A percentile compares a stretch with the other conserved stretches of the same genome.
These are phyloP conservation scores for Helarctos malayanus DNA, from an alignment of 2,797 vertebrate genomes.

Conservation along the genomic window DNA sequence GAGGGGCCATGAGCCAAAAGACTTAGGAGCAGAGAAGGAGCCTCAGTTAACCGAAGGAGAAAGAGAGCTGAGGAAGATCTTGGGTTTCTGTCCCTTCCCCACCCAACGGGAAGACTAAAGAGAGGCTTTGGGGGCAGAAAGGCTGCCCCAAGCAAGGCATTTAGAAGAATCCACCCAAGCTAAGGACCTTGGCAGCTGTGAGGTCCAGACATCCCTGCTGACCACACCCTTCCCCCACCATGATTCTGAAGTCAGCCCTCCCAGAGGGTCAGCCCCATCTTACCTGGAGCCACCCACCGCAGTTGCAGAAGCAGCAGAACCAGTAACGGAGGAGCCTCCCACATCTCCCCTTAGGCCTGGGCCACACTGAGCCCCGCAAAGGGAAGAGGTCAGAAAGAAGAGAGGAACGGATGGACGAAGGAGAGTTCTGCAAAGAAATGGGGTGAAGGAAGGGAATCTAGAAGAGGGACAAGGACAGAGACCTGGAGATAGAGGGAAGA, in stretches of 20 bases:
- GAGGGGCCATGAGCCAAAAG: conserved; percentile 34
- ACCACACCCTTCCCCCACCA: not conserved
- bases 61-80: not conserved
- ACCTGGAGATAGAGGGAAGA: not conserved
- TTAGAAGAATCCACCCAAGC: not conserved
- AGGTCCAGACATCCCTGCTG: not conserved
- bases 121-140: not conserved
- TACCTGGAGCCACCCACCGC: conserved; percentile 78
- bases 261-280: conserved; percentile 41
- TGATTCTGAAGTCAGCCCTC: not conserved
- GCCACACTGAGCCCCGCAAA: not conserved
- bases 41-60: not conserved
- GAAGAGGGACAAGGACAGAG: not conserved
- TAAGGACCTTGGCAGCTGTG: not conserved
- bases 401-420: not conserved
- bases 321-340: conserved; percentile 15
- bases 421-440: conserved; percentile 2
- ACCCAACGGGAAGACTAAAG: not conserved
- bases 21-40: not conserved
- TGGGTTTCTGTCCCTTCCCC: not conserved
- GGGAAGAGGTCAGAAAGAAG: conserved; percentile 20
- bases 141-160: not conserved
- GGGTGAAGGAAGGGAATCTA: not conserved
- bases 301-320: conserved; percentile 67
- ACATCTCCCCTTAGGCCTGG: conserved; percentile 64